Base-by-base conservation (phyloP, 2,113 vertebrate species). In the Catharus minimus region DNA sequence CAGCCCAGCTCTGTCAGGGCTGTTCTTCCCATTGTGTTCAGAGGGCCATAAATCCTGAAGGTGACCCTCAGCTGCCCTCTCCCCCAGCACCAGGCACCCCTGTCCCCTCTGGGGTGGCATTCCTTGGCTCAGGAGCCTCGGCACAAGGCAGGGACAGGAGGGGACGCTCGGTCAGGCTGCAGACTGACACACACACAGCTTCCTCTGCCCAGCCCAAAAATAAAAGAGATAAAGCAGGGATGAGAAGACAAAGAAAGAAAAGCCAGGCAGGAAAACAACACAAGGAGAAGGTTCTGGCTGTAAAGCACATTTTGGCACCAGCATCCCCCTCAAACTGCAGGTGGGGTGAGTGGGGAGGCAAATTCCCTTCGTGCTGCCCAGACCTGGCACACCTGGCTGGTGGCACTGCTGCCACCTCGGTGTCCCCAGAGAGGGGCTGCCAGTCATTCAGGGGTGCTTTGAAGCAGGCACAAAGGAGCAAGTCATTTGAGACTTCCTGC, bases 401-500 rank as follows among this genome's bases (percentile, higher is more conserved):
- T 60, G 7, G 68, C 81, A 46, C 73, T 4, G 67, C 87, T 77
- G 82, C 91, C 85, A 89, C 82, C 93, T 27, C 82, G 46, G 72
- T 22, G 82, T 85, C 82, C 82, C 82, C 62, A 18, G 52, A 32
- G 82, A 85, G 71, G 61, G 82, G 46, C 91, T 89, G 88, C 89
- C 87, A 18, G 32, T 73, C 78, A 39, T 6, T 7, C 32, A 1
- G 64, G 21, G 77, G 7, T 1, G 68, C 91, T 95, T 91, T 93
- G 93, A 92, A 89, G 94, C 10, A 0, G 87, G 72, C 85, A 91
- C 93, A 92, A 91, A 93, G 39, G 93, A 91, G 23, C 85, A 10
- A 91, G 78, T 85, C 88, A 88, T 71, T 82, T 47, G 88, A 94
- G 94, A 77, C 82, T 86, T 56, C 90, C 92, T 95, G 95, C 57